Evolutionary conservation across 1,140 invertebrate species (phyloP).

Genomic region (Calephelis nemesis): DNA sequence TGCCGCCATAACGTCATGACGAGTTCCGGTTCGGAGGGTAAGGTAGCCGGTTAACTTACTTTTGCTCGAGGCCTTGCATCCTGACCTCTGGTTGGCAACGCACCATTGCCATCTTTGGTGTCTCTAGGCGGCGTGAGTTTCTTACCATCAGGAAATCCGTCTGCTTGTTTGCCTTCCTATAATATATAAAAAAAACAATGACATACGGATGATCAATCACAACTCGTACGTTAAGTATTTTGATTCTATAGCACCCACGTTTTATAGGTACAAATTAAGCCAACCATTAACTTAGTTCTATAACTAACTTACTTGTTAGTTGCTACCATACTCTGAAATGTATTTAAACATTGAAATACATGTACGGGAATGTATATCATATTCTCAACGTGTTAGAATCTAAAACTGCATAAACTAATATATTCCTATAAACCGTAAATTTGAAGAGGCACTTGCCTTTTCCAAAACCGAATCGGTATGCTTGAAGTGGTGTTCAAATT

Average conservation of each 20-base stretch:
- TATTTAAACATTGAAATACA: neutral
- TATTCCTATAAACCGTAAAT: conserved; percentile 50
- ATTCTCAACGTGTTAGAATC: conserved; percentile 32
- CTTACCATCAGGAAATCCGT: no score
- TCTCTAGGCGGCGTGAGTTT: no score
- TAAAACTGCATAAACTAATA: conserved; percentile 36
- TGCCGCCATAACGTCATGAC: no score
- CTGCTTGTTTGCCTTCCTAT: no score
- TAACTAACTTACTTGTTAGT: conserved; percentile 26
- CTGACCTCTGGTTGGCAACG: no score
- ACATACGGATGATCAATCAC: no score
- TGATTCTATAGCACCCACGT: neutral
- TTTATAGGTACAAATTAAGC: conserved; percentile 14
- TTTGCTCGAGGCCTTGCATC: no score
- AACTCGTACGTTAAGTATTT: neutral
- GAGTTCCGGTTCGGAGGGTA: no score
- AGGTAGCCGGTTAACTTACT: no score
- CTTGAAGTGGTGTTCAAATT: conserved; percentile 60
- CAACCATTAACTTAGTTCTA: conserved; percentile 50
- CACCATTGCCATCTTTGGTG: no score
- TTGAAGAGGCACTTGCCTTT: conserved; percentile 66
- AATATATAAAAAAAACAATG: no score
- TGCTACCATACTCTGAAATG: neutral
- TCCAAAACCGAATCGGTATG: conserved; percentile 65
- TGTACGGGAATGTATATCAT: conserved; percentile 35